A percentile compares a stretch with the other conserved stretches of the same genome.
Evolutionary conservation across 30 jellyfish, hydroid and myxozoan species (phyloP).

Genomic region (Hydractinia symbiolongicarpus): DNA sequence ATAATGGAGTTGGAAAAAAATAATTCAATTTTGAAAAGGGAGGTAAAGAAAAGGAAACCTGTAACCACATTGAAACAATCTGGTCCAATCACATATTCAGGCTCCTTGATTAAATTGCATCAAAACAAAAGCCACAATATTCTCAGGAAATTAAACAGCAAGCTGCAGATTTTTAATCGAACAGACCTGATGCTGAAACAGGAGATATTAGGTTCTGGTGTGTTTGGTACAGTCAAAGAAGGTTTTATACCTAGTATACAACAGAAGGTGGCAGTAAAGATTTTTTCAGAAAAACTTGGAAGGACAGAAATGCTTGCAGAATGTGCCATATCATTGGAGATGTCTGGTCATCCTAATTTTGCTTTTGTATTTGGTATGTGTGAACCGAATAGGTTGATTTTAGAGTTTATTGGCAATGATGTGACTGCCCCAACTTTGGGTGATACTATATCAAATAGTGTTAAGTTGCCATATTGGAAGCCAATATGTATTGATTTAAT

Average conservation of each 20-base stretch:
- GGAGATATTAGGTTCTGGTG: not conserved
- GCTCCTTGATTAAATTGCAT: not conserved
- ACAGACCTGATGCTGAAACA: not conserved
- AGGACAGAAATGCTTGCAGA: not conserved
- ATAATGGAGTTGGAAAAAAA: not conserved
- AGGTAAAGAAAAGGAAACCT: not conserved
- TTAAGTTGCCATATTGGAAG: not conserved
- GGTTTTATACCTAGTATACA: not conserved
- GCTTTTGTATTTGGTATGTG: not conserved
- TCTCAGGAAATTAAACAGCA: not conserved
- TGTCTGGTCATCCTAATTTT: not conserved
- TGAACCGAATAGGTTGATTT: not conserved
- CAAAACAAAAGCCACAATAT: not conserved
- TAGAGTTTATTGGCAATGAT: constrained; percentile 2
- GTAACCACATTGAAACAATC: too few relatives aligned
- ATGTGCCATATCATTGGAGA: not conserved
- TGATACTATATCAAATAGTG: not conserved
- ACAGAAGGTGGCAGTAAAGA: not conserved
- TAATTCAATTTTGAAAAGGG: not conserved
- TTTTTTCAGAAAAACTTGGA: not conserved
- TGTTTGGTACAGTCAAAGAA: not conserved
- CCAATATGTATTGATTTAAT: not conserved
- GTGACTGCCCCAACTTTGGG: not conserved
- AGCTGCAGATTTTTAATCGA: not conserved
- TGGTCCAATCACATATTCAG: not conserved